Base-by-base conservation (phyloP, 1,140 invertebrate species). In the Macrosteles quadrilineatus region DNA sequence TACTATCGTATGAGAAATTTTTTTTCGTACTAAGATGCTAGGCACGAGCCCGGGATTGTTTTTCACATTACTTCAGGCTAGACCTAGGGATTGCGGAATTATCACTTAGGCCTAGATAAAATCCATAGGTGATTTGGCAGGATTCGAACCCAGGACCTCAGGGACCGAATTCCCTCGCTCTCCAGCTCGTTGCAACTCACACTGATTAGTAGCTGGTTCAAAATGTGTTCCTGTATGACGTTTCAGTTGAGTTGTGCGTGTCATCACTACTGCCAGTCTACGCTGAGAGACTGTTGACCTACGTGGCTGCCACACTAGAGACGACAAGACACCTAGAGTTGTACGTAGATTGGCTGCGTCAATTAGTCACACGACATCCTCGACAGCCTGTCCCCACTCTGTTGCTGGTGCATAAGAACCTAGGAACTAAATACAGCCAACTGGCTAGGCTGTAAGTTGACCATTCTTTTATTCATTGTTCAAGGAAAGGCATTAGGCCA, bases 251-350 rank as follows among this genome's bases (percentile, higher is more conserved):
- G 75, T 80, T 96, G 55, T 88, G 91, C 32, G 84, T 88, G n/a
- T 76, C 82, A 0, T 85, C 80, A 70, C 77, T 98, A 3, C 85
- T 92, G 12, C 82, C 88, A 43, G 80, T 89, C n/a, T 97, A 95
- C 78, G 81, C 90, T 0, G 87, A 92, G 72, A 87, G 90, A 68
- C 76, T 95, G 25, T 78, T 97, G 6, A 81, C 83, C 57, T 90
- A 90, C 70, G 75, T 96, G 25, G 87, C 89, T 0, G 82, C 82
- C 19, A 84, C 89, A 65, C 78, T 98, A 19, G 93, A 95, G 75
- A 83, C 82, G 14, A 90, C 91, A 0, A 83, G 85, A 1, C 95
- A 98, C 77, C 77, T 98, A 53, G 92, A 98, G 77, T 96, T 96
- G 78, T 94, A 97, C 81, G 78, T 96, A 0, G 78, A 85, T 29